Percentiles rank a stretch among this genome's conserved stretches.
Conservation (phyloP, 1,140 invertebrate genomes). For the Leptonema lineaticorne region DNA sequence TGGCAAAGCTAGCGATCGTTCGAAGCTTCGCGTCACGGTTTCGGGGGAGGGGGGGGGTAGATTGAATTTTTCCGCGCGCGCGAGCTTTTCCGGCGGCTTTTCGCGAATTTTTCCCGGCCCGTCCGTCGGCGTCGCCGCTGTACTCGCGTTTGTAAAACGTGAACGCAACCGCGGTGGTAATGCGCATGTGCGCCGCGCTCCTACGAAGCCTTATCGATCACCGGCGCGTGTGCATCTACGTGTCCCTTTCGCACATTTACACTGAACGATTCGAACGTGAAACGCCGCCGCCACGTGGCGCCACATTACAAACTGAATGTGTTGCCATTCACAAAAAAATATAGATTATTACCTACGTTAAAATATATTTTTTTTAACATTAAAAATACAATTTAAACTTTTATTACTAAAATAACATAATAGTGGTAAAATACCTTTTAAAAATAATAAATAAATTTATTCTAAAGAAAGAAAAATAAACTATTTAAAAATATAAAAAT, state of each 20-base stretch:
- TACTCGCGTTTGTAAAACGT: constrained; percentile 7
- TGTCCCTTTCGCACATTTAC: background rate
- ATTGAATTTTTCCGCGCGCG: too few relatives aligned
- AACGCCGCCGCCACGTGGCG: background rate
- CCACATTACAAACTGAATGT: too few relatives aligned
- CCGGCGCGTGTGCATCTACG: background rate
- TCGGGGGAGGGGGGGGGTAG: background rate
- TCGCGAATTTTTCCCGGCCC: background rate
- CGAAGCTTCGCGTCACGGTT: background rate
- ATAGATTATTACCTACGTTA: too few relatives aligned
- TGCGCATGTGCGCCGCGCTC: constrained; percentile 6
- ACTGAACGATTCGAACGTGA: background rate
- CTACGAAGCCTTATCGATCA: constrained; percentile 27
- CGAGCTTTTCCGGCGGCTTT: background rate
- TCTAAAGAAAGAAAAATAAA: too few relatives aligned
- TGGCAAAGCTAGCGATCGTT: background rate
- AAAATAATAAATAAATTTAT: too few relatives aligned
- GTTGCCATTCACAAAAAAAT: too few relatives aligned
- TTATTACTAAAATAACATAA: too few relatives aligned
- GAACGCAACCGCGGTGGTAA: too few relatives aligned
- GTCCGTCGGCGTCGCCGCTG: background rate
- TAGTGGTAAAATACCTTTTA: too few relatives aligned
- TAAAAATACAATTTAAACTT: too few relatives aligned
- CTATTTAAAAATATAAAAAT: too few relatives aligned
- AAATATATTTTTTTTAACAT: too few relatives aligned